Evolutionary conservation across 2,797 vertebrate species (phyloP).

Genomic region (Gouania willdenowi): DNA sequence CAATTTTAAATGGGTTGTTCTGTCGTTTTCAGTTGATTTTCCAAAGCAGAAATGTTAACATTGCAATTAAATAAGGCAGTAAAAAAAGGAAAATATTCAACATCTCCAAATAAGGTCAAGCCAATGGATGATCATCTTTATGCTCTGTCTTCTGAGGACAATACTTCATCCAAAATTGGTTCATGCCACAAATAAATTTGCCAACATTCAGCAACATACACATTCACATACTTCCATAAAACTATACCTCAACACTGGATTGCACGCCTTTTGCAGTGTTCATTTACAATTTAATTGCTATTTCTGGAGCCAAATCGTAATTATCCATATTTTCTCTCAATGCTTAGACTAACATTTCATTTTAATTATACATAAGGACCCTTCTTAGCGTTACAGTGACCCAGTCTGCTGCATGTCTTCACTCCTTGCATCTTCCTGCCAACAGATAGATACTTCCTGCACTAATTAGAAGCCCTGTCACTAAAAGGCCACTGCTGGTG

Average conservation of each 20-base stretch:
- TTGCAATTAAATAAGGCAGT: constrained; percentile 36
- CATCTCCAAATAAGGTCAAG: constrained; percentile 1
- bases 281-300: constrained; percentile 9
- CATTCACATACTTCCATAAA: constrained; percentile 8
- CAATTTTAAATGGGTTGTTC: constrained; percentile 4
- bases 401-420: constrained; percentile 33
- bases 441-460: constrained; percentile 37
- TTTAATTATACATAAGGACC: constrained; percentile 45
- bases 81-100: constrained; percentile 31
- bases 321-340: constrained; percentile 8
- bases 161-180: constrained; percentile 10
- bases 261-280: background rate
- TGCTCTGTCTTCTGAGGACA: constrained; percentile 15
- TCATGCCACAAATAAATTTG: background rate
- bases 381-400: constrained; percentile 24
- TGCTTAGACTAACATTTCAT: constrained; percentile 17
- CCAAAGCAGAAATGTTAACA: constrained; percentile 3
- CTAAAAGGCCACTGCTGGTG: constrained; percentile 60
- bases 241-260: constrained; percentile 4
- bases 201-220: constrained; percentile 14
- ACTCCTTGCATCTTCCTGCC: constrained; percentile 30
- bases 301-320: constrained; percentile 18
- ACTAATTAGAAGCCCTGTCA: constrained; percentile 66
- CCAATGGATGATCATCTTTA: background rate
- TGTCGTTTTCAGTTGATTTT: constrained; percentile 27